Base-by-base conservation (phyloP, 2,113 vertebrate species). In the Suncus etruscus region DNA sequence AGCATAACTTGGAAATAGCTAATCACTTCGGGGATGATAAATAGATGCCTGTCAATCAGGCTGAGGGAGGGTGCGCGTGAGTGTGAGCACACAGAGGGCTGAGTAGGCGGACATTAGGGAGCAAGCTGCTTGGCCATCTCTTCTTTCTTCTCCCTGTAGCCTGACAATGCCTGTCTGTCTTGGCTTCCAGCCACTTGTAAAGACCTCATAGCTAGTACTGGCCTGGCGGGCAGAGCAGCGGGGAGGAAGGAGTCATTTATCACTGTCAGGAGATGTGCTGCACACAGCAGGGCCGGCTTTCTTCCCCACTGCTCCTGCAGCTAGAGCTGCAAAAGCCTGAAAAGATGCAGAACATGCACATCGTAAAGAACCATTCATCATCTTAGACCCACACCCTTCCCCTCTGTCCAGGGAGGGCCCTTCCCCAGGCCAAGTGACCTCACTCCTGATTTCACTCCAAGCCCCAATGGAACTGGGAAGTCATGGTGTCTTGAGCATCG, bases 321-420 rank as follows among this genome's bases (percentile, higher is more conserved):
- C 11, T 6, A 95, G 83, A 91, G 94, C 96, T 95, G 96, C 97
- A 97, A 86, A 54, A 95, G 96, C 90, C 87, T 95, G 94, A 96
- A 97, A 98, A 97, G 96, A 96, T 94, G 97, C 97, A 97, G 95
- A 98, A 97, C 96, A 94, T 95, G 97, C 97, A 97, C 90, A 93
- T 91, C 39, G 90, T 94, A 95, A 97, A 94, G 61, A 96, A 91
- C 93, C 97, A 98, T 98, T 96, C 95, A 97, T 98, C 97, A 98
- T 87, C 0, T 0, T 12, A 20, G 94, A 88, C 89, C 29, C 70
- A 47, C 83, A 78, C 70, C n/a, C 63, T 20, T 20, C 6, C 58
- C 58, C 58, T 4, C 16, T 1, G 58, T 18, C 18, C 58, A 0
- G 32, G 83, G 63, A 91, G 82, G 63, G 39, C 22, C 87, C 69